Evolutionary conservation across 2,888 invertebrate genomes (phyloP), one percentile per base, ranked within the genome.

Genomic region (Drosophila conformis): DNA sequence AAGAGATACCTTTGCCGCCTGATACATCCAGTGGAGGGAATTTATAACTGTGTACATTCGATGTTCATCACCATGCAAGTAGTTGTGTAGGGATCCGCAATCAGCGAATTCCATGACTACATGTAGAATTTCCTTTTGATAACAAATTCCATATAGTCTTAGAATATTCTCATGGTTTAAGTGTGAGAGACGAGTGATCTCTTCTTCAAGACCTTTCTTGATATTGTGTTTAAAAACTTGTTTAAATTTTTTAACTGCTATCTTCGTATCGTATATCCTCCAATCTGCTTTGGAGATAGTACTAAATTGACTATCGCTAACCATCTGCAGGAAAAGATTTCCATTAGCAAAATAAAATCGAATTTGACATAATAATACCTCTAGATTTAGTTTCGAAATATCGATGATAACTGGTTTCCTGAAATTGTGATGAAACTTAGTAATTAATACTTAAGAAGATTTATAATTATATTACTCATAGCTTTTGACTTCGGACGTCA

Each of bases 1-100:
- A 13, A 54, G n/a, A 27, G 5, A 36, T 51, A 62, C 62, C 42
- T 53, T 35, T 35, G 62, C 62, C 4, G 27, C 33, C 46, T 62
- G 62, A 0, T 40, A 27, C 54, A 62, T 46, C 62, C 62, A 62
- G 38, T 46, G n/a, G 25, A 62, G 11, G 33, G 36, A 46, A 21
- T 29, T 18, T n/a, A 7, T 13, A 0, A n/a, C 29, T n/a, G 49
- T 35, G 38, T 21, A 31, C 4, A 1, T 36, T 15, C 25, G 27
- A 4, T 60, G 49, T 27, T 38, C n/a, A 15, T 53, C 25, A 7
- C 5, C 61, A 62, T 62, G 61, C 40, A 62, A 42, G 21, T 46
- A 53, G 18, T 62, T 33, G 15, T 52, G 10, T 0, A 62, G 52
- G 10, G 42, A 40, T 42, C 61, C 61, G 27, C 61, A 62, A 4